Base-by-base conservation (phyloP, 1,140 invertebrate genomes). In the Gonatopus flavifemur region DNA sequence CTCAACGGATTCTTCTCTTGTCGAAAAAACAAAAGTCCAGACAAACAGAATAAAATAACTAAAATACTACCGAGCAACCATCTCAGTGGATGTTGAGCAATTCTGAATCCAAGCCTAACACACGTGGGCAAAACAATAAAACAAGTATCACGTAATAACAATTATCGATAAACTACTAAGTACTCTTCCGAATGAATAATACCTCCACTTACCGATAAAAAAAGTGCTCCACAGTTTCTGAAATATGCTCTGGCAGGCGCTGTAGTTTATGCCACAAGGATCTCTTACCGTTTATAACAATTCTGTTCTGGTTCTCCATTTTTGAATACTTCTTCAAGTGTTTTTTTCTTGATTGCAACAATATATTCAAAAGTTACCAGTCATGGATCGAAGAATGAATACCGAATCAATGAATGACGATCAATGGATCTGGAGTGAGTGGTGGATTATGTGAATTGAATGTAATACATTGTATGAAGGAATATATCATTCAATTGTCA, bases 1-100 rank as follows among this genome's bases (percentile, higher is more conserved):
- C 86, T 87, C 49, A 89, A 71, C 1, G 88, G 88, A 69, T 88
- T 84, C 58, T 81, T 81, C 56, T 83, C 82, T 55, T 74, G 73
- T 31, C 69, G 61, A 51, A 79, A 78, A 18, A 60, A 56, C 21
- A 56, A 57, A 8, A 77, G 55, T 7, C 76, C 76, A 36, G 54
- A 62, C 9, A 77, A 41, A 42, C 73, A 78, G 5, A 76, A 8
- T 35, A 77, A 46, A 6, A 78, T 68, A 13, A 71, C 46, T 9
- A 76, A n/a, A 10, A 65, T 49, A 47, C 67, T 67, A 35, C 69
- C 57, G 3, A 69, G 39, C 19, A 78, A 67, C 67, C 74, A 78
- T 62, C 49, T 67, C 37, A 49, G 33, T 20, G 76, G 75, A 16
- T 44, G 48, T 47, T 25, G 46, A 20, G 76, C 69, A 38, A 77